A percentile compares a stretch with the other conserved stretches of the same genome.
phyloP scores from a whole-genome alignment of 1,140 invertebrate species.

The Nebria ingens region DNA sequence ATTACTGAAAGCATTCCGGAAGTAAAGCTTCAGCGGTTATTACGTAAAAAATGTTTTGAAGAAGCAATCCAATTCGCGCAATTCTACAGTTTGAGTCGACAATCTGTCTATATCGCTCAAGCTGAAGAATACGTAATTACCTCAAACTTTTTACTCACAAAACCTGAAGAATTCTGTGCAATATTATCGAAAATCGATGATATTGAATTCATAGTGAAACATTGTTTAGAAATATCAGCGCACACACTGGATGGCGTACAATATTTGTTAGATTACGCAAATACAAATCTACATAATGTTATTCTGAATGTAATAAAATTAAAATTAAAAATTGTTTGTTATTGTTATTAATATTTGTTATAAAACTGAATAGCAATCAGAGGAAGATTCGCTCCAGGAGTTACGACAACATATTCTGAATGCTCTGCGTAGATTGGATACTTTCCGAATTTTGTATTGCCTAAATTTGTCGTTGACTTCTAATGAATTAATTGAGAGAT shows the following conservation, averaged over 20 bases:
- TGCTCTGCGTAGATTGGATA: neutral
- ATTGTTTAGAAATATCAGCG: neutral
- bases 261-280: neutral
- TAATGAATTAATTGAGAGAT: neutral
- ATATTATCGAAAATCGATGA: neutral
- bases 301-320: neutral
- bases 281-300: neutral
- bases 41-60: neutral
- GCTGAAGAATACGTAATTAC: neutral
- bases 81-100: neutral
- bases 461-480: neutral
- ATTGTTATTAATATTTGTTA: neutral
- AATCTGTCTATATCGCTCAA: neutral
- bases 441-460: neutral
- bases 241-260: neutral
- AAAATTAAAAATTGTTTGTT: neutral
- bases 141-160: neutral
- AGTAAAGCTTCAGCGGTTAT: neutral
- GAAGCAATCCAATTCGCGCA: neutral
- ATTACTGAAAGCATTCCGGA: neutral
- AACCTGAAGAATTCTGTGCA: neutral
- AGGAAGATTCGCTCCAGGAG: neutral
- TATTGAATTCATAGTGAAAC: neutral
- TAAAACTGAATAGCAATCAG: neutral
- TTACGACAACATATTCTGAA: neutral